Base-by-base conservation (phyloP, 2,113 vertebrate genomes). In the Aspidoscelis tigris region DNA sequence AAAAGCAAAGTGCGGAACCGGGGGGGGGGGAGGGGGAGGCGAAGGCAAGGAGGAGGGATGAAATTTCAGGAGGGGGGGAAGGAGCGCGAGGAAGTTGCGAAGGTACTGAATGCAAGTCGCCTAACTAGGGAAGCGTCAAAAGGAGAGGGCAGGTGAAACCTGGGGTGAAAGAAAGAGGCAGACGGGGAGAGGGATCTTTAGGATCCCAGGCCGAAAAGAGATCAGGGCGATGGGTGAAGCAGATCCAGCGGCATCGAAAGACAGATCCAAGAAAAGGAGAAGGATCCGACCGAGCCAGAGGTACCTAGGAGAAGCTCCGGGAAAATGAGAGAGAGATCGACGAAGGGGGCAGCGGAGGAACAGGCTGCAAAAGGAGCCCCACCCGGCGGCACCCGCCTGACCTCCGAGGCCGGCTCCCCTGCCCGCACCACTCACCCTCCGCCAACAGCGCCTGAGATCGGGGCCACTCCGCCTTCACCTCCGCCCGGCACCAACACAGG, bases 371-470 rank as follows among this genome's bases (percentile, higher is more conserved):
- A 18, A 61, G 18, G 55, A 18, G 18, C 58, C 14, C 39, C 20
- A 65, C 33, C 61, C 44, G 20, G 33, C 21, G 50, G 50, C 72
- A 14, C 7, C 43, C 43, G 33, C 41, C 64, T 7, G 10, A 33
- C 7, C 39, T 58, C 39, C 65, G 53, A 3, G 41, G 21, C 33
- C 53, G 5, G 50, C 12, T 24, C 20, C 74, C 2, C 73, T n/a
- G 33, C 44, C 79, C 55, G 69, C 21, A 11, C 21, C 80, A 78
- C 85, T 86, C 74, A 86, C 85, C 85, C 68, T 22, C 80, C 22
- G 68, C 0, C 9, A 2, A 44, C 66, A 33, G 33, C 65, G 74
- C 76, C 55, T 10, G 69, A n/a, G 33, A 44, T n/a, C 61, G 75
- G 33, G 68, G 33, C 80, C 61, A 11, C 70, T 75, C 61, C 83